These are phyloP conservation scores for Tilapia sparmanii DNA, from an alignment of 2,113 vertebrate genomes.

Conservation along the genomic window DNA sequence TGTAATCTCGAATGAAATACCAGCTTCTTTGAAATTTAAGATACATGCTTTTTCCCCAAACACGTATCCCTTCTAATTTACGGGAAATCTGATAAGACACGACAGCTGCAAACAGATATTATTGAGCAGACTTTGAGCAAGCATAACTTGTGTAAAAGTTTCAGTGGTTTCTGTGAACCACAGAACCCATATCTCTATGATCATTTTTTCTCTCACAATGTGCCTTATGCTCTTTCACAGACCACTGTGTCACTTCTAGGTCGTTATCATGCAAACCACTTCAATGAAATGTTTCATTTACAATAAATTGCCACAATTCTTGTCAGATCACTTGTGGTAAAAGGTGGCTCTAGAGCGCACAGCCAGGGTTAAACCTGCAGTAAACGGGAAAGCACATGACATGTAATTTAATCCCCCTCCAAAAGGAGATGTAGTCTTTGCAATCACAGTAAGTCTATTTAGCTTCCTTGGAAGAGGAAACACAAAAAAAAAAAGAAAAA, in stretches of 20 bases:
- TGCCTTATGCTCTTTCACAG: not conserved
- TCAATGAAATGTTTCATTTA: not conserved
- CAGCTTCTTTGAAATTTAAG: not conserved
- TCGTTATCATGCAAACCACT: not conserved
- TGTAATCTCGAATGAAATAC: not conserved
- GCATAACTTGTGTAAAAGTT: not conserved
- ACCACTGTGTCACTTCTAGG: not conserved
- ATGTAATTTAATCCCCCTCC: not conserved
- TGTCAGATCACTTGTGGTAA: not conserved
- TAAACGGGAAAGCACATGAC: not conserved
- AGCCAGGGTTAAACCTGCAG: not conserved
- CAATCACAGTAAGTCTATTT: not conserved
- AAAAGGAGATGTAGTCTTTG: not conserved
- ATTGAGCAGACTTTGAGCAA: not conserved
- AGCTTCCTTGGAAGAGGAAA: not conserved
- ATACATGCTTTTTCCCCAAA: not conserved
- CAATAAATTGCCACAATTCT: not conserved
- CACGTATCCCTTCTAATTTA: not conserved
- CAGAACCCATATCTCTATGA: not conserved
- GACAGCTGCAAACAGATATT: not conserved
- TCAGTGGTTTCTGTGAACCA: not conserved
- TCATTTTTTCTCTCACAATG: not conserved
- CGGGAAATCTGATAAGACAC: not conserved
- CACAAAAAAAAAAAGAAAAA: not conserved
- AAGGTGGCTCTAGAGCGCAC: not conserved